Evolutionary conservation across 2,888 invertebrate genomes (phyloP).

Genomic region (Idaea aversata): DNA sequence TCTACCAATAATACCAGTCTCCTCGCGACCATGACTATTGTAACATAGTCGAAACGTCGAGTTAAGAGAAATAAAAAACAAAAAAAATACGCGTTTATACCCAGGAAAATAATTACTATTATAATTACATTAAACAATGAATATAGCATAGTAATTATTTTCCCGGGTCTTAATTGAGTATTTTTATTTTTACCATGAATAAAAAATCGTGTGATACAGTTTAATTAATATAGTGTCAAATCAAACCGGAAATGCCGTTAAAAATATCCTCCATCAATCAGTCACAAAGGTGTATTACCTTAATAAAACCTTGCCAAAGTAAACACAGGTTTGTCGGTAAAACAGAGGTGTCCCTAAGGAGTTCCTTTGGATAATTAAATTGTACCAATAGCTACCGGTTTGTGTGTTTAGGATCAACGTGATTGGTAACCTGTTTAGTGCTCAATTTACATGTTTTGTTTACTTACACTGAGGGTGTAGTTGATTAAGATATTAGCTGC

Average conservation of each 20-base stretch:
- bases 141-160: too few species aligned
- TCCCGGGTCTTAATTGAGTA: too few species aligned
- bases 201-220: too few species aligned
- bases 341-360: background rate
- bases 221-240: background rate
- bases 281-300: background rate
- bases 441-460: constrained; percentile 23
- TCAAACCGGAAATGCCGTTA: background rate
- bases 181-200: too few species aligned
- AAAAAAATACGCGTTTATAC: too few species aligned
- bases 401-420: constrained; percentile 28
- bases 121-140: too few species aligned
- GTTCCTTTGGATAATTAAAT: constrained; percentile 26
- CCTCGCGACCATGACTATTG: too few species aligned
- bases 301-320: background rate
- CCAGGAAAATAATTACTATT: too few species aligned
- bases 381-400: constrained; percentile 26
- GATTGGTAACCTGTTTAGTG: constrained; percentile 31
- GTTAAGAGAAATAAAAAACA: too few species aligned
- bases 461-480: background rate
- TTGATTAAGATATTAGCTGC: background rate
- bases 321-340: background rate
- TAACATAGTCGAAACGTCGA: too few species aligned
- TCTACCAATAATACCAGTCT: too few species aligned
- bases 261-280: background rate